Base-by-base conservation (phyloP, 2,797 vertebrate genomes). In the Lycodopsis pacificus region DNA sequence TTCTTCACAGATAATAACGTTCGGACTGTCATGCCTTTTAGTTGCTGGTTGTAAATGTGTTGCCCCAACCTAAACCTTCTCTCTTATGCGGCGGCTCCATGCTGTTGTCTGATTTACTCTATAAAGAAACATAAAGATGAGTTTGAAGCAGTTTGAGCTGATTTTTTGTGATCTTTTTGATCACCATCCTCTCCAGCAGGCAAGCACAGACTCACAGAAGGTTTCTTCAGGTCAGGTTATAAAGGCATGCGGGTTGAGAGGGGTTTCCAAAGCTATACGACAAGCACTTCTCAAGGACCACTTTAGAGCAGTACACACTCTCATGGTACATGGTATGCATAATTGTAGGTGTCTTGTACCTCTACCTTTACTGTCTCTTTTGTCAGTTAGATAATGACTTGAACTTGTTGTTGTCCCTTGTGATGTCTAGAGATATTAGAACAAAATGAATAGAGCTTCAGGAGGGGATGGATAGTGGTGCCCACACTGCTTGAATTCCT, bases 351-450 rank as follows among this genome's bases (percentile, higher is more conserved):
- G 13, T 66, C 34, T 58, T 27, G n/a, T 14, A 46, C 42, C 15
- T 17, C 56, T 40, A 56, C 59, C 30, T 49, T 65, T 20, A 48
- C 63, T 32, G 25, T 49, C 6, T 65, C 7, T 34, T 5, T 54
- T 61, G 44, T 53, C 63, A 56, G 32, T 19, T 30, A 58, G 20
- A 32, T 42, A 68, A 65, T 65, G 19, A 27, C 25, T 20, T 42
- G 20, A 72, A 9, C 66, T 71, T 63, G 34, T 75, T 65, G 44
- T 22, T 49, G 42, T 27, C 25, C 9, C 40, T 48, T 40, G 7
- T 46, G 32, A 44, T 56, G 40, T 73, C 44, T 32, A 17, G 22
- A 58, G n/a, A 49, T 42, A 57, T 51, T 8, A 34, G 32, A 10
- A 44, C 14, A 7, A 42, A 36, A 51, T 22, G 0, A 44, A 64